Conservation (phyloP, 2,888 invertebrate genomes). For the Drosophila kanekoi region DNA sequence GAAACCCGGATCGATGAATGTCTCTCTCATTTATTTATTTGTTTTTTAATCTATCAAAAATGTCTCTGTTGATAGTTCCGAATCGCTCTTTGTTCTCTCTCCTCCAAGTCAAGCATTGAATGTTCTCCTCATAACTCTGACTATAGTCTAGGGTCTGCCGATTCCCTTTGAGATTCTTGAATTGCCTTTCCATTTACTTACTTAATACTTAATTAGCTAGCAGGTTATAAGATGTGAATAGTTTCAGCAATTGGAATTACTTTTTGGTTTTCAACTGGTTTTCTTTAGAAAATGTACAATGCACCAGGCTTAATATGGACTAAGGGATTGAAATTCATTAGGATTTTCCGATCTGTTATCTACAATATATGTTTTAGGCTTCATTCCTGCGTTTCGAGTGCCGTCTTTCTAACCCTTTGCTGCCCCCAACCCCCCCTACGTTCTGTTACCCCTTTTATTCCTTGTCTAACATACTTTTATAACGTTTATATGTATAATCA, state of each 20-base stretch:
- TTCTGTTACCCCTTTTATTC: not conserved
- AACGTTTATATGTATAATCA: constrained; percentile 39
- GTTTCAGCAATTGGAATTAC: too few species aligned
- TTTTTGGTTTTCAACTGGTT: too few species aligned
- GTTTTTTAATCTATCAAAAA: not conserved
- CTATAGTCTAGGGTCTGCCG: not conserved
- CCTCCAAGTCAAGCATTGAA: constrained; percentile 9
- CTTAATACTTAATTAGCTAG: too few species aligned
- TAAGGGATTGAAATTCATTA: too few species aligned
- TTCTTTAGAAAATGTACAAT: too few species aligned
- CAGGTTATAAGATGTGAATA: too few species aligned
- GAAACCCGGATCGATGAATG: constrained; percentile 67
- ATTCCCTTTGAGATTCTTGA: not conserved
- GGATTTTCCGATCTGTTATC: too few species aligned
- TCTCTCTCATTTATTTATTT: constrained; percentile 7
- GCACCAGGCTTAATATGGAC: too few species aligned
- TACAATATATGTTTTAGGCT: too few species aligned
- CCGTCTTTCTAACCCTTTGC: not conserved
- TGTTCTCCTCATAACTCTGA: not conserved
- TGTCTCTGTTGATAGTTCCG: constrained; percentile 13
- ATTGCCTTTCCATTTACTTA: too few species aligned
- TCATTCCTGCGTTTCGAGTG: not conserved
- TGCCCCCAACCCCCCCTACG: too few species aligned
- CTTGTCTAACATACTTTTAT: constrained; percentile 14
- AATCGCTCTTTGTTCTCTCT: constrained; percentile 17